These are phyloP conservation scores for Sardinella longiceps DNA, from an alignment of 2,797 vertebrate species.

Conservation along the genomic window DNA sequence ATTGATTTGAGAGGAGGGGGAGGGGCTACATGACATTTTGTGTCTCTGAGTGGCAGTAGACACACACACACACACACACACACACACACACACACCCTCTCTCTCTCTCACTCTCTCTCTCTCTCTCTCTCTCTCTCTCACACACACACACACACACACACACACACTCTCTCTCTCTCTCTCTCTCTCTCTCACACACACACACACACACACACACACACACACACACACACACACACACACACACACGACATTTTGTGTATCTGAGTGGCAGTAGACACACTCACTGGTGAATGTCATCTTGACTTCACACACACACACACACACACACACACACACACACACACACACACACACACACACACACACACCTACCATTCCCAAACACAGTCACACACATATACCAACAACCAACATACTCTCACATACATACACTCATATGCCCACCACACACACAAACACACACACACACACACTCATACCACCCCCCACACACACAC, in stretches of 20 bases:
- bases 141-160: no score
- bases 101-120: no score
- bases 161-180: no score
- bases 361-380: conserved; percentile 2
- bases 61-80: conserved; percentile 12
- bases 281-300: neutral
- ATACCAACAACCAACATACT: neutral
- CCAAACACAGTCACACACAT: neutral
- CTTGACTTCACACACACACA: conserved; percentile 8
- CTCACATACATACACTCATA: neutral
- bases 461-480: neutral
- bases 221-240: no score
- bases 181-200: no score
- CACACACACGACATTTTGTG: neutral
- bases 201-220: no score
- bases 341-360: neutral
- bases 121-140: no score
- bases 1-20: neutral
- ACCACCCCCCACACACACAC: neutral
- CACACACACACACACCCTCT: neutral
- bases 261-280: neutral
- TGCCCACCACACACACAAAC: no score
- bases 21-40: neutral
- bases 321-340: neutral
- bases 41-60: neutral